Evolutionary conservation across 2,797 vertebrate species (phyloP).

Genomic region (Acanthurus leucopareius): DNA sequence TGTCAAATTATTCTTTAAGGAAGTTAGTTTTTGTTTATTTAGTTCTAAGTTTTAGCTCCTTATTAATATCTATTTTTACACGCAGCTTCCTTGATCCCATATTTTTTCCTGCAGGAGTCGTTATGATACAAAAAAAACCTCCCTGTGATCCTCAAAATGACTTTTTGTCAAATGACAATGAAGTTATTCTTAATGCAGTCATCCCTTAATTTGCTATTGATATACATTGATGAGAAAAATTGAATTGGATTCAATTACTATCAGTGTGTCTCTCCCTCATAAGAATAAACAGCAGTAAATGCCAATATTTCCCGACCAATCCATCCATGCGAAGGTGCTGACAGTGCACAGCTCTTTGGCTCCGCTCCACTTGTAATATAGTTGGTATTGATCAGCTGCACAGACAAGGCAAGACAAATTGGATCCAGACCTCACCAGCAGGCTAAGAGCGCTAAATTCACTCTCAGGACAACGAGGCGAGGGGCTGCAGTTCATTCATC

Average conservation of each 20-base stretch:
- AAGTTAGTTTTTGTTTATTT: background rate
- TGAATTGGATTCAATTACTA: slow-evolving; percentile 59
- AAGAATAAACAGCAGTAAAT: slow-evolving; percentile 57
- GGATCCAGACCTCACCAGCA: slow-evolving; percentile 60
- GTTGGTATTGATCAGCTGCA: slow-evolving; percentile 79
- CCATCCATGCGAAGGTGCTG: slow-evolving; percentile 73
- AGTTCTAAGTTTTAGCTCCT: background rate
- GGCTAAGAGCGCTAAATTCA: slow-evolving; percentile 48
- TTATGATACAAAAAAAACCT: slow-evolving; percentile 15
- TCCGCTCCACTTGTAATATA: slow-evolving; percentile 74
- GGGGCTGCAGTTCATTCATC: slow-evolving; percentile 57
- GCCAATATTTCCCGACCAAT: slow-evolving; percentile 61
- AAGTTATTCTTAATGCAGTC: slow-evolving; percentile 24
- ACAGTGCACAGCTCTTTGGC: slow-evolving; percentile 70
- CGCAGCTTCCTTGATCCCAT: background rate
- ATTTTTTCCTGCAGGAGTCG: background rate
- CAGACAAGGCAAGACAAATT: slow-evolving; percentile 74
- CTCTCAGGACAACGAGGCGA: slow-evolving; percentile 30
- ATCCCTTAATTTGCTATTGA: slow-evolving; percentile 57
- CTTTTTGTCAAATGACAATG: slow-evolving; percentile 41
- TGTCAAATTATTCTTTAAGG: background rate
- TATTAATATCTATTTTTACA: background rate
- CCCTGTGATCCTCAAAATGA: slow-evolving; percentile 1
- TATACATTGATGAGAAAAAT: slow-evolving; percentile 26
- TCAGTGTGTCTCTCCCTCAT: slow-evolving; percentile 52